Base-by-base conservation (phyloP, 1,140 invertebrate species). In the Hyles euphorbiae region DNA sequence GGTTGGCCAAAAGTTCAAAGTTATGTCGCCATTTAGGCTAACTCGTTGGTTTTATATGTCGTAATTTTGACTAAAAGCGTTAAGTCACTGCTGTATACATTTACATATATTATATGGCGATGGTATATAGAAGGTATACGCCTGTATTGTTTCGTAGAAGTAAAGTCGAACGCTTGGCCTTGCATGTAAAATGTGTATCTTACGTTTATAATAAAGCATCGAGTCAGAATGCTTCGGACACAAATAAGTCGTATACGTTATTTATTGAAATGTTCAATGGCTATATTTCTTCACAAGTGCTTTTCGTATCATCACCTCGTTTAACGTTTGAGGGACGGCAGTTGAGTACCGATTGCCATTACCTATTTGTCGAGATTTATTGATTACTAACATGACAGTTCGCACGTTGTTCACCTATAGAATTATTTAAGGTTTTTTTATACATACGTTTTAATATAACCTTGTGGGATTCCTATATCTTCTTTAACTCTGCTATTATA, bases 131-230 rank as follows among this genome's bases (percentile, higher is more conserved):
- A 67, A 68, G 62, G 36, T 53, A 53, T 53, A 12, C 10, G 32
- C 81, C 81, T 82, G 78, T 83, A 76, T 78, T 69, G 69, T 70
- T 83, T 83, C 80, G 76, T 58, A 70, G 78, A 82, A 85, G 56
- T 71, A 66, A 74, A 61, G 36, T 69, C 70, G 69, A 67, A 72
- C 70, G 52, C 34, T 56, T 22, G 45, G 11, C 33, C 63, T 63
- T 69, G 78, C 68, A 81, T 81, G 72, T 77, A 76, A 82, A 81
- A 70, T 71, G 69, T 50, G 60, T 46, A 43, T 36, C 54, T 48
- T 46, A n/a, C 34, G 33, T 36, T 47, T 48, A 34, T 9, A 56
- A 33, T 44, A 32, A 44, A 45, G 11, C 40, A 32, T 10, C 34
- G 11, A 36, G 40, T 44, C 40, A 32, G 12, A 44, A 54, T 12